Percentiles rank a stretch among this genome's conserved stretches.
These are phyloP conservation scores for Cryptocephalus primarius DNA, from an alignment of 2,888 invertebrate species.

Conservation along the genomic window DNA sequence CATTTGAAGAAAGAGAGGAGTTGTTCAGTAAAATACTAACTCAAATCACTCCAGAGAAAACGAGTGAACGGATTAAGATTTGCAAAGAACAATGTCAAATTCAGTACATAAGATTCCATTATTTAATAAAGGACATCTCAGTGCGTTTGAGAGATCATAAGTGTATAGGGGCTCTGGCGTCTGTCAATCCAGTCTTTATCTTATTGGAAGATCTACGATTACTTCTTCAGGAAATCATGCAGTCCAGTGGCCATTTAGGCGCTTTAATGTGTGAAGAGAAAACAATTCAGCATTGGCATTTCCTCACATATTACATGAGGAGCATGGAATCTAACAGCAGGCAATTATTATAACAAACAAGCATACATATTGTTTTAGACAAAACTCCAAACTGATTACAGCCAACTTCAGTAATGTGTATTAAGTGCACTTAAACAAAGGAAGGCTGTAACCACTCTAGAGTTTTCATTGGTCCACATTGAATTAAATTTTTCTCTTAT, in stretches of 20 bases:
- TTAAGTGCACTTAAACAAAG: too few species aligned
- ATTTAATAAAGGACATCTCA: conserved; percentile 16
- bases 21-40: conserved; percentile 13
- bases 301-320: not conserved
- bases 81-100: conserved; percentile 11
- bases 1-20: conserved; percentile 15
- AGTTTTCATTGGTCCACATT: too few species aligned
- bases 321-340: not conserved
- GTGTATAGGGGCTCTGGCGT: conserved; percentile 13
- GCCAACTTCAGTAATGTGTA: too few species aligned
- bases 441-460: too few species aligned
- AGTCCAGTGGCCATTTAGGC: conserved; percentile 15
- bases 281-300: not conserved
- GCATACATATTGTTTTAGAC: too few species aligned
- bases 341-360: too few species aligned
- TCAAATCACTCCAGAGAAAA: conserved; percentile 10
- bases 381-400: too few species aligned
- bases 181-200: conserved; percentile 18
- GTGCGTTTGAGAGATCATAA: conserved; percentile 14
- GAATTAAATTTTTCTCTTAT: too few species aligned
- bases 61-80: conserved; percentile 11
- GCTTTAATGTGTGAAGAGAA: conserved; percentile 16
- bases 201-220: conserved; percentile 18
- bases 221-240: conserved; percentile 13
- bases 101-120: conserved; percentile 12